phyloP scores from a whole-genome alignment of 2,797 vertebrate species.

The Leucoraja ocellata region DNA sequence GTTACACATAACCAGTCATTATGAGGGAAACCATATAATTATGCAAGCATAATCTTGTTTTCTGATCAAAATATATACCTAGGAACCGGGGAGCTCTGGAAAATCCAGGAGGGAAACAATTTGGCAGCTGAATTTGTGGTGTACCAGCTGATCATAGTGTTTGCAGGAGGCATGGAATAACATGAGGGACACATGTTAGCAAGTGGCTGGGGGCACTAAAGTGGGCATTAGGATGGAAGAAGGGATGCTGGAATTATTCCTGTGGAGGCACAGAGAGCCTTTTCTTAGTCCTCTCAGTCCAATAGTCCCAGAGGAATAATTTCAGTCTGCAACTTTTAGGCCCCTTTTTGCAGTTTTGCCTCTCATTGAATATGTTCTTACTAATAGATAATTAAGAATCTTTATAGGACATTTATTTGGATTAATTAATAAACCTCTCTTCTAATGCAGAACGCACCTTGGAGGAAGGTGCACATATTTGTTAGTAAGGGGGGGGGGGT shows the following conservation, averaged over 20 bases:
- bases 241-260: not conserved
- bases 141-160: not conserved
- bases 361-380: not conserved
- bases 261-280: not conserved
- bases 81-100: not conserved
- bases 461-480: not conserved
- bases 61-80: not conserved
- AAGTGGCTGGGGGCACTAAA: not conserved
- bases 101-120: not conserved
- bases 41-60: constrained; percentile 2
- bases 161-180: not conserved
- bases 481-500: not conserved
- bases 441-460: not conserved
- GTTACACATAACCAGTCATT: not conserved
- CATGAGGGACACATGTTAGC: not conserved
- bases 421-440: not conserved
- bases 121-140: not conserved
- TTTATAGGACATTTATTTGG: not conserved
- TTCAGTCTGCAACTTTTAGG: not conserved
- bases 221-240: not conserved
- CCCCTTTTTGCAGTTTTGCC: not conserved
- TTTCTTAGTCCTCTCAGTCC: not conserved
- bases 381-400: not conserved
- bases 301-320: not conserved
- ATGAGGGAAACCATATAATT: not conserved